These are phyloP conservation scores for Syngnathus floridae DNA, from an alignment of 2,113 vertebrate genomes.

Conservation along the genomic window DNA sequence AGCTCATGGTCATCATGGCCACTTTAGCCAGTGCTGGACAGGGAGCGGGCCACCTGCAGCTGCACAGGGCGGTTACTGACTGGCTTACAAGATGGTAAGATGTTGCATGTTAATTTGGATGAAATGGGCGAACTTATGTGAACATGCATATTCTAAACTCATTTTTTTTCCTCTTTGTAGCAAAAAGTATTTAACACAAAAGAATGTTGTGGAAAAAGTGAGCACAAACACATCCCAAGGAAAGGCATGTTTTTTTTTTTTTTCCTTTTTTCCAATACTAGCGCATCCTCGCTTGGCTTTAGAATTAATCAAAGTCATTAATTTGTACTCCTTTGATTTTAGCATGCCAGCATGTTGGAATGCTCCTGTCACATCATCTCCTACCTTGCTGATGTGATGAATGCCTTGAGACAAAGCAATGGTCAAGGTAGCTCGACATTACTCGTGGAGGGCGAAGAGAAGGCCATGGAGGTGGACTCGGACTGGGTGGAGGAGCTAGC, in stretches of 20 bases:
- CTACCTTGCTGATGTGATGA: conserved; percentile 95
- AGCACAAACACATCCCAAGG: conserved; percentile 91
- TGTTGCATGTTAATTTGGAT: not conserved
- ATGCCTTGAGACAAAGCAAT: conserved; percentile 82
- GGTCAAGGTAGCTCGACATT: conserved; percentile 87
- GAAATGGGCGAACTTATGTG: not conserved
- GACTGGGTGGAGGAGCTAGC: conserved; percentile 98
- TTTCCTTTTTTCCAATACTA: not conserved
- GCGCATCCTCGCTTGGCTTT: not conserved
- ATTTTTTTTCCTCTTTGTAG: conserved; percentile 61
- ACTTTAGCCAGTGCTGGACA: conserved; percentile 93
- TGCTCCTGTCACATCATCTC: conserved; percentile 95
- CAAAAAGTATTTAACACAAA: conserved; percentile 97
- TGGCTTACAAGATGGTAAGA: conserved; percentile 96
- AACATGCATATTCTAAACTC: not conserved
- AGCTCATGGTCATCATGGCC: conserved; percentile 97
- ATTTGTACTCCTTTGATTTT: conserved; percentile 4
- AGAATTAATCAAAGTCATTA: not conserved
- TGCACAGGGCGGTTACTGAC: conserved; percentile 90
- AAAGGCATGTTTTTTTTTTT: conserved; percentile 78
- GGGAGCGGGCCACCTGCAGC: conserved; percentile 92
- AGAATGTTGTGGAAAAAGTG: conserved; percentile 98
- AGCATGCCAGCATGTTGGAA: conserved; percentile 92
- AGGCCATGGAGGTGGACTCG: conserved; percentile 93
- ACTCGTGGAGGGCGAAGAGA: conserved; percentile 88